Evolutionary conservation across 1,140 invertebrate genomes (phyloP), one percentile per base, ranked within the genome.

Genomic region (roundworm (Caenorhabditis elegans)): DNA sequence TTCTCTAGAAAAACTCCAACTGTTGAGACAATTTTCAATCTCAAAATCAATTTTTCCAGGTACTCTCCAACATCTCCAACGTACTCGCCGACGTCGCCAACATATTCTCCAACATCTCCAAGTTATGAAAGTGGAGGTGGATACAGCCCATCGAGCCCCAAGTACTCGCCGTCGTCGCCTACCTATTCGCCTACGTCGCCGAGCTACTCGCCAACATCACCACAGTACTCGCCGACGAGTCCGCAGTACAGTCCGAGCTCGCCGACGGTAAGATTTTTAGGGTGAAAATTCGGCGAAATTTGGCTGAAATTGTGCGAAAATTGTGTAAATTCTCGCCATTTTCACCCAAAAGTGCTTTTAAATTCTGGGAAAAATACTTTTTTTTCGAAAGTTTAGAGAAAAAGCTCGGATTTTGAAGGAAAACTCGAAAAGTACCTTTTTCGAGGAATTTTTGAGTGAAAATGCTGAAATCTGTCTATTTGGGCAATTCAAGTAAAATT

Each of bases 101-200:
- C 53, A 28, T 34, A 70, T 17, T 31, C 28, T 39, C 60, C 60
- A n/a, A 70, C 60, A 19, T 70, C 60, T 11, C 60, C 60, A 15
- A 43, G 39, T 15, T 43, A 43, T 15, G 39, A 43, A n/a, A n/a
- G n/a, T n/a, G n/a, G n/a, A 60, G 26, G 53, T 43, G 60, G 24
- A 3, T 70, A 17, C 34, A 43, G 39, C 15, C 39, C 39, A 15
- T 39, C n/a, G n/a, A 34, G 26, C 5, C 60, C 60, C 19, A 24
- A 70, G 13, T 70, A 70, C 60, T 70, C 53, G 26, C 53, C 53
- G 53, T 24, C 53, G 26, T 60, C 60, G n/a, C 60, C 60, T 8
- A 70, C 60, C 17, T 70, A 70, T 13, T 39, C 34, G 2, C 60
- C 60, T 8, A 70, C 60, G n/a, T 70, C 60, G 15, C 60, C 60